phyloP scores from a whole-genome alignment of 2,888 invertebrate species.

The Gymnoscelis rufifasciata region DNA sequence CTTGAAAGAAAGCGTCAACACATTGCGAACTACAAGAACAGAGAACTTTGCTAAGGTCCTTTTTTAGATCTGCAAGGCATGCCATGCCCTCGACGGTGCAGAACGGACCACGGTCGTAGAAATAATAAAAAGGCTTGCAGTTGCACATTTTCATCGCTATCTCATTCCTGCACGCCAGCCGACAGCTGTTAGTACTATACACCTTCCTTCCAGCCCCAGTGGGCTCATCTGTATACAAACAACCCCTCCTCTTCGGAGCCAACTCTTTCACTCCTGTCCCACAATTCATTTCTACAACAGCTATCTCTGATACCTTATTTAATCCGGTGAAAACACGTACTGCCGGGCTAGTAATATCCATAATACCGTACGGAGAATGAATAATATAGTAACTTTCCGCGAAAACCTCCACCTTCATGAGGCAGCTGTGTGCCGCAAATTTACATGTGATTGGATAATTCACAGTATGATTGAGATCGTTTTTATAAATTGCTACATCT shows the following conservation, averaged over 20 bases:
- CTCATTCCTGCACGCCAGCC: conserved; percentile 73
- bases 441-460: conserved; percentile 50
- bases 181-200: conserved; percentile 79
- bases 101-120: conserved; percentile 70
- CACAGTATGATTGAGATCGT: conserved; percentile 37
- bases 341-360: conserved; percentile 59
- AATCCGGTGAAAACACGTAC: conserved; percentile 46
- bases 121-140: conserved; percentile 81
- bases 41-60: conserved; percentile 12
- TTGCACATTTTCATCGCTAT: conserved; percentile 73
- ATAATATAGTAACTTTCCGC: conserved; percentile 39
- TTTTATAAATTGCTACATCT: conserved; percentile 57
- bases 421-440: conserved; percentile 52
- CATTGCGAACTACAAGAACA: background rate
- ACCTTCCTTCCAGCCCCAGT: conserved; percentile 64
- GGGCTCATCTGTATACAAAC: conserved; percentile 60
- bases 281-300: conserved; percentile 68
- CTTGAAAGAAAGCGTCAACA: background rate
- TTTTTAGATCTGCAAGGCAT: conserved; percentile 60
- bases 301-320: conserved; percentile 58
- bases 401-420: conserved; percentile 47
- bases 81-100: conserved; percentile 74
- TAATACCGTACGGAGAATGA: conserved; percentile 80
- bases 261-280: conserved; percentile 65
- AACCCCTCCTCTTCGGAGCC: conserved; percentile 65